These are phyloP conservation scores for Lates japonicus DNA, from an alignment of 2,797 vertebrate genomes.

Conservation along the genomic window DNA sequence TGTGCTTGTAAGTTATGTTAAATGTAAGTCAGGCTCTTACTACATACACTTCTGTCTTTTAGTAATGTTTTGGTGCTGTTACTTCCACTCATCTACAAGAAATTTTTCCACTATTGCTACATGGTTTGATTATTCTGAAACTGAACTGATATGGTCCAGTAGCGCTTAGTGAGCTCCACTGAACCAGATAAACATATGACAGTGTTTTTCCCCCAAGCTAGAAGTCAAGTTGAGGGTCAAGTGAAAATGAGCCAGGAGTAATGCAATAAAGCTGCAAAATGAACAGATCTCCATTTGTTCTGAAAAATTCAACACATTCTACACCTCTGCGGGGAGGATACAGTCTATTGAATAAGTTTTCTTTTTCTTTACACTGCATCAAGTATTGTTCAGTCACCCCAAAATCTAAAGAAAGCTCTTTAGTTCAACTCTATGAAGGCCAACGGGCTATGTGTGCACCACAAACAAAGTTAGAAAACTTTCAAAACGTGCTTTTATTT, in stretches of 20 bases:
- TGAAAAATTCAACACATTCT: conserved; percentile 5
- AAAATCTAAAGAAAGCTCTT: neutral
- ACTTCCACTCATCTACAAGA: neutral
- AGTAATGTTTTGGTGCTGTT: neutral
- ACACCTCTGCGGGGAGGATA: neutral
- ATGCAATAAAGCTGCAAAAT: conserved; percentile 22
- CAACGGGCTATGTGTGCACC: conserved; percentile 17
- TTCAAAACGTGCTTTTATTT: conserved; percentile 95
- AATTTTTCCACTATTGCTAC: neutral
- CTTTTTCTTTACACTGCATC: neutral
- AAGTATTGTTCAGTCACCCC: neutral
- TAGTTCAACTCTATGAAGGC: neutral
- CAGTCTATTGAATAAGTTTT: neutral
- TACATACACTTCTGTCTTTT: neutral
- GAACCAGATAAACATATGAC: conserved; percentile 47
- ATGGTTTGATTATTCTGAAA: conserved; percentile 11
- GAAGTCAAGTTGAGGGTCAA: conserved; percentile 24
- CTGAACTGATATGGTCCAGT: conserved; percentile 10
- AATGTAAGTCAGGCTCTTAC: neutral
- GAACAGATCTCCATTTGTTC: conserved; percentile 32
- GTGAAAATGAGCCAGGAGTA: neutral
- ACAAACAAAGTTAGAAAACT: conserved; percentile 89
- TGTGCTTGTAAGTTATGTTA: neutral
- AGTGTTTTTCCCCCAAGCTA: conserved; percentile 29
- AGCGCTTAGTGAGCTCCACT: conserved; percentile 28